Percentiles rank a stretch among this genome's conserved stretches.
These are phyloP conservation scores for Bombus cullumanus DNA, from an alignment of 1,140 invertebrate genomes.

Conservation along the genomic window DNA sequence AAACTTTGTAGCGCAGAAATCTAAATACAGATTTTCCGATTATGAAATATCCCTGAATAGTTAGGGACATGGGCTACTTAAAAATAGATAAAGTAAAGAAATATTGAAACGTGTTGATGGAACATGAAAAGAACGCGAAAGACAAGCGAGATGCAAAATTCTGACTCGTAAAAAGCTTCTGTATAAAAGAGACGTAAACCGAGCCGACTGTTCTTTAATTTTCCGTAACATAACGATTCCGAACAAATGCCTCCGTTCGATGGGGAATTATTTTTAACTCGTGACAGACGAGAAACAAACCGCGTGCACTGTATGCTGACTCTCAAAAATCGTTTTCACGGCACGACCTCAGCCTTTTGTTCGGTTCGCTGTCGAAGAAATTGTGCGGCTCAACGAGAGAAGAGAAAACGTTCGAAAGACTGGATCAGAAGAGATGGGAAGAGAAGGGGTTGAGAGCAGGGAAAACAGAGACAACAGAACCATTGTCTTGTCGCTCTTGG, in stretches of 20 bases:
- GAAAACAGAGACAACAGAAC: constrained; percentile 64
- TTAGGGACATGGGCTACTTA: neutral
- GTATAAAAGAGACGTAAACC: neutral
- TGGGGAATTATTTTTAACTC: constrained; percentile 45
- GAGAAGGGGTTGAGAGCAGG: constrained; percentile 39
- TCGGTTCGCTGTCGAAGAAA: constrained; percentile 52
- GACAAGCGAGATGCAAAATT: neutral
- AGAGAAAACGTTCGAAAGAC: constrained; percentile 42
- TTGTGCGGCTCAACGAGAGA: constrained; percentile 56
- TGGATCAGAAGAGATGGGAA: neutral
- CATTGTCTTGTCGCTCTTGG: constrained; percentile 72
- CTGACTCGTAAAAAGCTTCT: neutral
- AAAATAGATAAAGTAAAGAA: neutral
- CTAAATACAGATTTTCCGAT: too few species aligned
- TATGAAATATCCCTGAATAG: too few species aligned
- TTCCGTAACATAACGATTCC: neutral
- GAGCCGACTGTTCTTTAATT: neutral
- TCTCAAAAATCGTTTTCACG: constrained; percentile 57
- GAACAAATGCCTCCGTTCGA: constrained; percentile 1
- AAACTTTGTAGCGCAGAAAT: too few species aligned
- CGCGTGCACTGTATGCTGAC: constrained; percentile 17
- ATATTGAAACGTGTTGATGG: neutral
- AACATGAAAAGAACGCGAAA: neutral
- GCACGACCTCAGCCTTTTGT: constrained; percentile 59
- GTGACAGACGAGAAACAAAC: constrained; percentile 38